phyloP scores from a whole-genome alignment of 2,113 vertebrate genomes.

The Canis aureus region DNA sequence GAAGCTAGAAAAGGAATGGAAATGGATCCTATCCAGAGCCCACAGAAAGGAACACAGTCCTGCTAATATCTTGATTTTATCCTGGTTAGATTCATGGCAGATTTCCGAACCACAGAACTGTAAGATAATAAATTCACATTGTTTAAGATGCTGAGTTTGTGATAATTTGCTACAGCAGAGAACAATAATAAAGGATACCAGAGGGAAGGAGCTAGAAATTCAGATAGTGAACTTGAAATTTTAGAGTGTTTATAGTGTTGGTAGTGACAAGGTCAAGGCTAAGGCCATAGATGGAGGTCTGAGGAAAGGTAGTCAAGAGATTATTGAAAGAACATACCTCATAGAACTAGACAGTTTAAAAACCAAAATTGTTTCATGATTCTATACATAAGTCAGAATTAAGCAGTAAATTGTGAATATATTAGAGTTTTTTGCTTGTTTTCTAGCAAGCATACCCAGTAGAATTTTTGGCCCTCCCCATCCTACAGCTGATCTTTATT shows the following conservation, averaged over 20 bases:
- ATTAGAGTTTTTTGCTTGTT: neutral
- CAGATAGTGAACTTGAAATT: neutral
- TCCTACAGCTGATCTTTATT: constrained; percentile 67
- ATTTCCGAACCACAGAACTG: neutral
- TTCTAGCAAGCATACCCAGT: neutral
- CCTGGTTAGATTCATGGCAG: neutral
- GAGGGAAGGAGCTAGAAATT: neutral
- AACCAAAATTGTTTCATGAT: neutral
- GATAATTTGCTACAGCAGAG: neutral
- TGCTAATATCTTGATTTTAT: neutral
- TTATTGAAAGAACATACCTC: neutral
- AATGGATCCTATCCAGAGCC: neutral
- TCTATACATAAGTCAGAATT: neutral
- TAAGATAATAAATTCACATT: neutral
- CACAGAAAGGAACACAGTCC: neutral
- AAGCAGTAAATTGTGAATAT: neutral
- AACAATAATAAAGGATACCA: neutral
- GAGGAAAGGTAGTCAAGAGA: neutral
- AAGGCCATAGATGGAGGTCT: too few species aligned
- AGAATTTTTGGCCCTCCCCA: neutral
- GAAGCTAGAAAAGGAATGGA: neutral
- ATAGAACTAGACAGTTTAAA: neutral
- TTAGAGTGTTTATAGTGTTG: neutral
- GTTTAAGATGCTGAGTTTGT: neutral
- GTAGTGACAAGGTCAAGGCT: neutral